phyloP scores from a whole-genome alignment of 1,140 invertebrate species.

The Harlomillsia oculata region DNA sequence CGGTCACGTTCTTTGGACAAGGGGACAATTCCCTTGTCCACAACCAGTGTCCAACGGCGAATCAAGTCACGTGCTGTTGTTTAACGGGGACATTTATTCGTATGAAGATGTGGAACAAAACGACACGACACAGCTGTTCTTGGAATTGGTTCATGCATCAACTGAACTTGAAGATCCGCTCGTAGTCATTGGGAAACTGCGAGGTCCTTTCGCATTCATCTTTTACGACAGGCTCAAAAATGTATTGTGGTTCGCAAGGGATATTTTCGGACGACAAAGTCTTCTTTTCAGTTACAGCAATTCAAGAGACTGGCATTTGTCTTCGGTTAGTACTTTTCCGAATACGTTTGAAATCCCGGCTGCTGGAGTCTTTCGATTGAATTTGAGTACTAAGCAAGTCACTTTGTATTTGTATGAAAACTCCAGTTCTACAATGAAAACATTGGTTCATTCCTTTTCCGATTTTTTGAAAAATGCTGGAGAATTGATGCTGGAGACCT shows the following conservation, averaged over 20 bases:
- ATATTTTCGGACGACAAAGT: conserved; percentile 62
- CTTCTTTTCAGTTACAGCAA: conserved; percentile 45
- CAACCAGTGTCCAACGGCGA: conserved; percentile 48
- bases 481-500: no score
- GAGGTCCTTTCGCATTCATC: conserved; percentile 76
- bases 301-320: conserved; percentile 48
- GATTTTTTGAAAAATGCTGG: no score
- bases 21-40: conserved; percentile 46
- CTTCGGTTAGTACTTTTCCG: conserved; percentile 37
- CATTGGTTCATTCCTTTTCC: no score
- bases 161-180: no score
- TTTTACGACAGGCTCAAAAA: conserved; percentile 57
- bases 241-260: conserved; percentile 70
- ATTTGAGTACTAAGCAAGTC: conserved; percentile 42
- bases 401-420: conserved; percentile 37
- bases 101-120: no score
- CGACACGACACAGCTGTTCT: no score
- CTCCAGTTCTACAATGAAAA: no score
- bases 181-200: conserved; percentile 46
- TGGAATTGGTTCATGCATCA: no score
- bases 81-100: conserved; percentile 68
- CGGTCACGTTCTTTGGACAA: conserved; percentile 58
- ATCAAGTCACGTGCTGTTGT: conserved; percentile 52
- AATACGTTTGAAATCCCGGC: conserved; percentile 61
- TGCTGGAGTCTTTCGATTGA: conserved; percentile 55